These are phyloP conservation scores for Aurelia aurita complex sp. Pacific DNA, from an alignment of 30 jellyfish, hydroid and myxozoan genomes.

Conservation along the genomic window DNA sequence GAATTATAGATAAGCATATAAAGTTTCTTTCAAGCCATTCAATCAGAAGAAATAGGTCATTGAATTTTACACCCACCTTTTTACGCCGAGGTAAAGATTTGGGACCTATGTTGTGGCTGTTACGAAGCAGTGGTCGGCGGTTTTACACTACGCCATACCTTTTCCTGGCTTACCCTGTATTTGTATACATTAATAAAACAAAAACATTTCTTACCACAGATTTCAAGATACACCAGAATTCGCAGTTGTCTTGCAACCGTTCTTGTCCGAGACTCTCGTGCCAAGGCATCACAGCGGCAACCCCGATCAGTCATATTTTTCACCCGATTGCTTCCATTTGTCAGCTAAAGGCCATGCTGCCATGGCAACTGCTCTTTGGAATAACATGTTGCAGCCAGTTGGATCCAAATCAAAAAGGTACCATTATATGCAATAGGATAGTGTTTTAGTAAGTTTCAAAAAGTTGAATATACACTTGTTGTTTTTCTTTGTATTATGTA, in stretches of 20 bases:
- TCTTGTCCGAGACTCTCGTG: constrained; percentile 22
- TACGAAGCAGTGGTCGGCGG: too few relatives aligned
- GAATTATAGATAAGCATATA: too few relatives aligned
- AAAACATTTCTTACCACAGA: background rate
- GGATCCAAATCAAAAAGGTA: constrained; percentile 58
- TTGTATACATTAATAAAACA: background rate
- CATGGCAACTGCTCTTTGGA: constrained; percentile 75
- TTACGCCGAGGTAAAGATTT: too few relatives aligned
- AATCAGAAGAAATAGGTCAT: too few relatives aligned
- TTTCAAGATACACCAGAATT: constrained; percentile 47
- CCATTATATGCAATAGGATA: background rate
- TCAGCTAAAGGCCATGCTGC: constrained; percentile 79
- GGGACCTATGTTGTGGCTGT: too few relatives aligned
- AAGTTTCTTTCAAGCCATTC: too few relatives aligned
- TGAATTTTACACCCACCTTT: too few relatives aligned
- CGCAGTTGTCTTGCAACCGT: constrained; percentile 79
- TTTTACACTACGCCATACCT: too few relatives aligned
- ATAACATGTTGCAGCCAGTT: constrained; percentile 84
- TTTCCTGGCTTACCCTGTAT: too few relatives aligned
- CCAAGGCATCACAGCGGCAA: constrained; percentile 43
- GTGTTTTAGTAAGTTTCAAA: too few relatives aligned
- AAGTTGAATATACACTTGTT: too few relatives aligned
- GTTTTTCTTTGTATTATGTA: too few relatives aligned
- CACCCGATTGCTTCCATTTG: constrained; percentile 79
- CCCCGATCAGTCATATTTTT: constrained; percentile 43